These are phyloP conservation scores for Mormyrus lacerda DNA, from an alignment of 2,113 vertebrate species.

Conservation along the genomic window DNA sequence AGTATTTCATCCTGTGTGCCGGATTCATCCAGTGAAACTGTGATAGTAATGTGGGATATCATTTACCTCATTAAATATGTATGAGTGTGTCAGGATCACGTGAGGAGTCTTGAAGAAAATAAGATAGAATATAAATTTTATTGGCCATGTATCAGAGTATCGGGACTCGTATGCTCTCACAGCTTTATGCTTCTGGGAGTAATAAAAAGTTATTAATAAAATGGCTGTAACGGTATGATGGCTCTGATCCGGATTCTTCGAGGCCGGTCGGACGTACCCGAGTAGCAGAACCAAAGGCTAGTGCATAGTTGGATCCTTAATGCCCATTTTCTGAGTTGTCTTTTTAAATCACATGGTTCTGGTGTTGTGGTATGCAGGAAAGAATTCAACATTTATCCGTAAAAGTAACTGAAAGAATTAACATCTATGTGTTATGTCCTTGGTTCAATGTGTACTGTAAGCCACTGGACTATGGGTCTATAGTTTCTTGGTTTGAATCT, in stretches of 20 bases:
- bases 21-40: slow-evolving; percentile 19
- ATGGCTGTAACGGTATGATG: neutral
- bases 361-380: neutral
- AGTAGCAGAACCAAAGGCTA: slow-evolving; percentile 41
- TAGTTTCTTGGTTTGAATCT: too few relatives aligned
- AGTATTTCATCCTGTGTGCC: slow-evolving; percentile 32
- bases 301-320: neutral
- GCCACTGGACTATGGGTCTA: too few relatives aligned
- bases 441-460: too few relatives aligned
- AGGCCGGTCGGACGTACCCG: neutral
- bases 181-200: neutral
- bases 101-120: neutral
- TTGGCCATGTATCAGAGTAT: neutral
- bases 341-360: neutral
- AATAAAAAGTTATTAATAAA: neutral
- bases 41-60: slow-evolving; percentile 39
- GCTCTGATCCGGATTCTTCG: neutral
- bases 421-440: too few relatives aligned
- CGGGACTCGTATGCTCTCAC: neutral
- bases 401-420: too few relatives aligned
- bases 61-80: slow-evolving; percentile 49
- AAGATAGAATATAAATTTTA: neutral
- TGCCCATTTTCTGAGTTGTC: neutral
- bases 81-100: slow-evolving; percentile 33
- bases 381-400: too few relatives aligned